A percentile compares a stretch with the other conserved stretches of the same genome.
These are phyloP conservation scores for Turritopsis dohrnii DNA, from an alignment of 30 jellyfish, hydroid and myxozoan species.

Conservation along the genomic window DNA sequence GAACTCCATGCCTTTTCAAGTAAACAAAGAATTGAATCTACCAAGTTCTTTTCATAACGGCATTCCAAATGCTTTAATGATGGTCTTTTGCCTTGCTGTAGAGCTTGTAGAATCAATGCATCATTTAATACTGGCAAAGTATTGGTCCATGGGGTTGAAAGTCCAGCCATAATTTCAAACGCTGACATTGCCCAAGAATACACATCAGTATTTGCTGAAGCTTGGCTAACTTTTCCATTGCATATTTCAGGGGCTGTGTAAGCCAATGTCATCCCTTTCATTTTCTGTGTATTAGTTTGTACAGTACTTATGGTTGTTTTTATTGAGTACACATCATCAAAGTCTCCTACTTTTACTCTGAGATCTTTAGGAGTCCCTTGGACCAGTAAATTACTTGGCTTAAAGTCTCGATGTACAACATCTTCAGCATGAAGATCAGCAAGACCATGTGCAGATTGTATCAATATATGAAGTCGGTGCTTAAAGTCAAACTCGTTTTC, in stretches of 20 bases:
- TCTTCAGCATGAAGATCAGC: not conserved
- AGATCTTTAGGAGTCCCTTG: not conserved
- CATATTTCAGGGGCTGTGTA: slow-evolving; percentile 20
- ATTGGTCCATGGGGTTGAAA: not conserved
- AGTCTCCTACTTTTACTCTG: not conserved
- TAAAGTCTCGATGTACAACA: not conserved
- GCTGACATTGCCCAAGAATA: not conserved
- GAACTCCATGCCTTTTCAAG: not conserved
- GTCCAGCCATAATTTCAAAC: not conserved
- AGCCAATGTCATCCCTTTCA: slow-evolving; percentile 9
- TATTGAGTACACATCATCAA: not conserved
- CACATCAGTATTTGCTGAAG: not conserved
- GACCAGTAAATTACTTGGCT: not conserved
- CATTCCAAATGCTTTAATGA: not conserved
- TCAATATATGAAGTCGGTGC: not conserved
- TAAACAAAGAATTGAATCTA: not conserved
- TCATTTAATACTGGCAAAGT: not conserved
- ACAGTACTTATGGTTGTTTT: not conserved
- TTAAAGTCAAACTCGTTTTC: not conserved
- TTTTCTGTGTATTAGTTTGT: not conserved
- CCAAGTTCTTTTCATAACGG: not conserved
- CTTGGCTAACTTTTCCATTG: not conserved
- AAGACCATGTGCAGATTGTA: not conserved
- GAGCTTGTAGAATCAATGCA: not conserved
- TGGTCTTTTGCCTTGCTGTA: not conserved